Percentiles rank a stretch among this genome's conserved stretches.
These are phyloP conservation scores for Oreochromis aureus DNA, from an alignment of 2,113 vertebrate genomes.

Conservation along the genomic window DNA sequence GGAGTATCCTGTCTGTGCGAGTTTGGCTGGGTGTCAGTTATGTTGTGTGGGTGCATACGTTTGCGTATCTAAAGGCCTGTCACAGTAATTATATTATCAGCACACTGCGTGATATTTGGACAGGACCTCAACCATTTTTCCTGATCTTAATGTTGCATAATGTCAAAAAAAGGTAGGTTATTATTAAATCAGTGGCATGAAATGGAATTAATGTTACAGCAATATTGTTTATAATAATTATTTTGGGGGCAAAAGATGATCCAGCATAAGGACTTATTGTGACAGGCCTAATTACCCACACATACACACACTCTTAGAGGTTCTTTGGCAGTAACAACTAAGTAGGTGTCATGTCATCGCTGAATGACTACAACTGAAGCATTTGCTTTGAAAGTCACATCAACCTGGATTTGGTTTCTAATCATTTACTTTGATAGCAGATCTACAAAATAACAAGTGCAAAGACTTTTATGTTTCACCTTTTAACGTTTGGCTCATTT, in stretches of 20 bases:
- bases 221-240: accelerated
- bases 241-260: neutral
- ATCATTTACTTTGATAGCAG: neutral
- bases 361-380: neutral
- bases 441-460: neutral
- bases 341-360: neutral
- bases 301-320: neutral
- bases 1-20: neutral
- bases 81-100: neutral
- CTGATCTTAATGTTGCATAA: neutral
- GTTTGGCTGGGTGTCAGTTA: neutral
- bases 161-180: neutral
- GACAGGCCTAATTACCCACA: accelerated
- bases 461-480: neutral
- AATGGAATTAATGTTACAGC: accelerated
- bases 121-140: neutral
- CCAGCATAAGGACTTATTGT: neutral
- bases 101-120: neutral
- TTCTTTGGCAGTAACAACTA: neutral
- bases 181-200: neutral
- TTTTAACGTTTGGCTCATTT: neutral
- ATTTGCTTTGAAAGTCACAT: neutral
- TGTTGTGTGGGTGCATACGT: neutral
- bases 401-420: neutral
- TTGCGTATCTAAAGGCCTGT: neutral